Evolutionary conservation across 2,888 invertebrate genomes (phyloP).

Genomic region (Elegia similella): DNA sequence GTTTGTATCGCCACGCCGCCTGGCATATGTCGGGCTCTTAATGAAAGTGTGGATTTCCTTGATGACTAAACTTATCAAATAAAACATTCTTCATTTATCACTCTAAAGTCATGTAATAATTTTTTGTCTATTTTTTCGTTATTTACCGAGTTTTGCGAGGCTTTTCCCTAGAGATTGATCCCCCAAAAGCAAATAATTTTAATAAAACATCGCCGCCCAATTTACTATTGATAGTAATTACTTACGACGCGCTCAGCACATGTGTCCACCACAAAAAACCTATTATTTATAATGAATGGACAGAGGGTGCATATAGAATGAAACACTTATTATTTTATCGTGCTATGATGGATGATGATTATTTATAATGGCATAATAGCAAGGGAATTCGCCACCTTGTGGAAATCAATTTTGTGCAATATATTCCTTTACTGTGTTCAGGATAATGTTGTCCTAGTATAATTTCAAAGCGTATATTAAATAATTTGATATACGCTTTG

Average conservation of each 20-base stretch:
- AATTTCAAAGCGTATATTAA: too few species aligned
- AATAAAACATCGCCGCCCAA: constrained; percentile 1
- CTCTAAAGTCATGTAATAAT: too few species aligned
- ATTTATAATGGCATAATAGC: constrained; percentile 13
- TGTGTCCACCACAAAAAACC: constrained; percentile 61
- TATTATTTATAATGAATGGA: constrained; percentile 53
- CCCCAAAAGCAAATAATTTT: constrained; percentile 1
- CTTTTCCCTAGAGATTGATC: too few species aligned
- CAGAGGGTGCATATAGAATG: constrained; percentile 68
- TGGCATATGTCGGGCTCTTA: too few species aligned
- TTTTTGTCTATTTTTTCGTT: too few species aligned
- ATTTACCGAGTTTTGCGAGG: too few species aligned
- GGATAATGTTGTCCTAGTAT: neutral
- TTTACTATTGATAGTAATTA: constrained; percentile 16
- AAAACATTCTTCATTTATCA: too few species aligned
- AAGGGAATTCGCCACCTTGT: neutral
- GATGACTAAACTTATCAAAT: too few species aligned
- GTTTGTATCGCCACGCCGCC: too few species aligned
- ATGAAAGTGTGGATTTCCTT: too few species aligned
- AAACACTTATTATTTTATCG: constrained; percentile 69
- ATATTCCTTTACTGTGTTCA: neutral
- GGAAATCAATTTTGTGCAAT: constrained; percentile 10
- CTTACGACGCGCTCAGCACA: constrained; percentile 41
- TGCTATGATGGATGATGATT: constrained; percentile 52
- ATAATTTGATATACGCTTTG: too few species aligned